Evolutionary conservation across 2,797 vertebrate genomes (phyloP), one percentile per base, ranked within the genome.

Genomic region (Sternarchorhynchus goeldii): DNA sequence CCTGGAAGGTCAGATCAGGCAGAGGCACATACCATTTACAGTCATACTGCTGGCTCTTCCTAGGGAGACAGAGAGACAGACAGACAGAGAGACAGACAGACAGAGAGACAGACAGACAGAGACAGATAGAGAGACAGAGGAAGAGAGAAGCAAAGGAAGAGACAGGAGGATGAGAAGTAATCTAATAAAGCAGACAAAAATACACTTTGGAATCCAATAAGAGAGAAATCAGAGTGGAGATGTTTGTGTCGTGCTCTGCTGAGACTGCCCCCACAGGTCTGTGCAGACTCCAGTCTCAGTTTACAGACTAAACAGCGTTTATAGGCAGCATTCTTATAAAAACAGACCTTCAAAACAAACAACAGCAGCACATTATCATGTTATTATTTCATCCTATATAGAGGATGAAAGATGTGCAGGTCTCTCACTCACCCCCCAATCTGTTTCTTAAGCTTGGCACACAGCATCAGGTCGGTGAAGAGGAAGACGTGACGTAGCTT

Each of bases 11-110:
- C 87, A 99, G 94, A 85, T 99, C 97, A 1, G 93, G 93, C 85
- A 99, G 93, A 0, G 98, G 96, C 87, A 98, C 94, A 93, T 99
- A 98, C 97, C 97, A 99, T 82, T 99, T 99, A 72, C 95, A 97
- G 91, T 99, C 98, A 1, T 99, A 99, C 45, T 98, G 96, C 79
- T 99, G 98, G 87, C 93, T 95, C 92, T 98, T 99, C 63, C 97
- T 99, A 90, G 68, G 0, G 73, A 41, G 34, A 53, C 16, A 65
- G 25, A 34, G 6, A 56, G 21, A 64, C 25, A 64, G 12, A 32
- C 2, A 41, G 29, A 77, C n/a, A n/a, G 59, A 31, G 21, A 81
- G 34, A 36, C 4, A 36, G 72, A 41, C 36, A 53, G n/a, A 59
- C 18, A 34, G 10, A 56, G 21, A 64, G 41, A 64, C 6, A 32